Evolutionary conservation across 1,140 invertebrate species (phyloP), one percentile per base, ranked within the genome.

Genomic region (Olivierus martensii): DNA sequence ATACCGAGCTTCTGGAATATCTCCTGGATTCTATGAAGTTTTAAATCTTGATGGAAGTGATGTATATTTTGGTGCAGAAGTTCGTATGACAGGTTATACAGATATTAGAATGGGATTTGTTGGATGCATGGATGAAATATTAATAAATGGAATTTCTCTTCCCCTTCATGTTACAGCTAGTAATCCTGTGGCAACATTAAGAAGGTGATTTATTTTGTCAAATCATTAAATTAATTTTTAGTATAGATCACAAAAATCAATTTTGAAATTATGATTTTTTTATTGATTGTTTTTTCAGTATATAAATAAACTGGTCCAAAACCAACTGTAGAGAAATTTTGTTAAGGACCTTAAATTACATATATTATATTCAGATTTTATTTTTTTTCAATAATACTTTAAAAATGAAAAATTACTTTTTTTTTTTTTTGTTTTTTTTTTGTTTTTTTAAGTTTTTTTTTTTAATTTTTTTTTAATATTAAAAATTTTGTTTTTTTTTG

Each of bases 41-140:
- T 70, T 93, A 4, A 91, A 93, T 67, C 72, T 91, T 12, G 83
- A 87, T 64, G 77, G 78, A 2, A 83, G 85, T 63, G 81, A 88
- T 59, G 69, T 90, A n/a, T 87, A 86, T 61, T 73, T 93, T 35
- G 89, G 89, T 3, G 87, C 87, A 0, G 80, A 87, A 66, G 84
- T 92, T 2, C 70, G 76, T 51, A 77, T 61, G 12, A 73, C 77
- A 55, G 76, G 79, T 1, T 81, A 80, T 51, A 79, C 83, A 60
- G 81, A 84, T 65, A 77, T 87, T 21, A 80, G 80, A 51, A 73
- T 60, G 56, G 66, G 90, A 1, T 92, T 93, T 65, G 73, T 86
- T 51, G 91, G 90, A 1, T 96, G 92, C 63, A 82, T 96, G 76
- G 83, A 89, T 50, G 85, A 92, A 62, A 78, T 95, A 5, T 75